phyloP scores from a whole-genome alignment of 2,113 vertebrate species.

The Tachysurus vachellii region DNA sequence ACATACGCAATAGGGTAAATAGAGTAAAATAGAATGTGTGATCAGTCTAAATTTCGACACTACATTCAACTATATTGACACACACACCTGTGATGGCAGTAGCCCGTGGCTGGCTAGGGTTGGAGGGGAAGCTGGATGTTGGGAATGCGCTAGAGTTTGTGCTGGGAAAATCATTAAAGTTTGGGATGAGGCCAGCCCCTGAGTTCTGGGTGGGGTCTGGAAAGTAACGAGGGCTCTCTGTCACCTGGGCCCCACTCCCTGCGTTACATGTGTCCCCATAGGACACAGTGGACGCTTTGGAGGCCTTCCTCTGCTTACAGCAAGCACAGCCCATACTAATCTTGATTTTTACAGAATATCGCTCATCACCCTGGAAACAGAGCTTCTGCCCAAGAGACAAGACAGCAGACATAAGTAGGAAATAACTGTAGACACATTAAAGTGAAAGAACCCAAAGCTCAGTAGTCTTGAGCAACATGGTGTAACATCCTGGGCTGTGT shows the following conservation, averaged over 20 bases:
- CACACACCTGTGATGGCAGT: constrained; percentile 70
- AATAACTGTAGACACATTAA: neutral
- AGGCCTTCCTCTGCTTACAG: constrained; percentile 81
- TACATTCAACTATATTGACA: neutral
- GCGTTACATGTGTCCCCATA: constrained; percentile 53
- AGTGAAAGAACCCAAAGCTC: neutral
- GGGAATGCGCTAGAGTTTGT: constrained; percentile 60
- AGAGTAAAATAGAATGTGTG: neutral
- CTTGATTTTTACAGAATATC: constrained; percentile 51
- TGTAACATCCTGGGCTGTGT: neutral
- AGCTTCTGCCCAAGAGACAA: constrained; percentile 37
- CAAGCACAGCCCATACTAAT: constrained; percentile 87
- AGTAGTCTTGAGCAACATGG: neutral
- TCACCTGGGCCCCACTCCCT: constrained; percentile 31
- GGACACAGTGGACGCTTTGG: constrained; percentile 63
- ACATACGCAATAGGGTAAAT: neutral
- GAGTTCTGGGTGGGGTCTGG: constrained; percentile 77
- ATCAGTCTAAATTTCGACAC: neutral
- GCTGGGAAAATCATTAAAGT: constrained; percentile 77
- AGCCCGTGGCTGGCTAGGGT: constrained; percentile 55
- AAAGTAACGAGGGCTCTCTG: constrained; percentile 70
- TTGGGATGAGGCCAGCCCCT: constrained; percentile 66
- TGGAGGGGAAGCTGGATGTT: constrained; percentile 57
- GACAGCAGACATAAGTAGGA: neutral
- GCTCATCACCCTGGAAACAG: constrained; percentile 57